Evolutionary conservation across 1,140 invertebrate species (phyloP), one percentile per base, ranked within the genome.

Genomic region (Luehdorfia chinensis): DNA sequence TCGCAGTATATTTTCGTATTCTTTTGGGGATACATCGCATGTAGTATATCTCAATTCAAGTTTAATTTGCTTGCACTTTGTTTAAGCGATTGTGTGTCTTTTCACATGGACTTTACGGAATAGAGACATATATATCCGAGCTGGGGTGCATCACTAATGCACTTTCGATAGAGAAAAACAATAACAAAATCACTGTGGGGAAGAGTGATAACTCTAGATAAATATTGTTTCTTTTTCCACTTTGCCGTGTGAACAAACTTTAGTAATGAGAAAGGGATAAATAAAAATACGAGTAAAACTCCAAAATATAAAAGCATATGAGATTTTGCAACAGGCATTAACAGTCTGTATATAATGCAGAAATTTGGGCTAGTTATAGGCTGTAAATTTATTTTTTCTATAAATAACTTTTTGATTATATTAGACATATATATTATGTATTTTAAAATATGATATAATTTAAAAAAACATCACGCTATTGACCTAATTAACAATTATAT

Each of bases 61-160:
- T 55, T 37, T 59, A 58, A 65, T 74, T 49, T 61, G 32, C 45
- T 47, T 59, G 41, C 37, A 46, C 60, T 66, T 71, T 60, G 45
- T 65, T 67, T 66, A 74, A 51, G 49, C 39, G 18, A 48, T 48
- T 33, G 43, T 56, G 50, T 49, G 50, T 55, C 44, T 53, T 56
- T 61, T 55, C n/a, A n/a, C n/a, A n/a, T n/a, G n/a, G n/a, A n/a
- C n/a, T n/a, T n/a, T n/a, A n/a, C n/a, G 61, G 56, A 48, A 63
- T 59, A 58, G 68, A 55, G 56, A 52, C 52, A 60, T 56, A 50
- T 55, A 59, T 57, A 45, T 50, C 19, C 39, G 48, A 70, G n/a
- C n/a, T n/a, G n/a, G 76, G 74, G 76, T 80, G 72, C 69, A 80
- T 80, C 55, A 45, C 44, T 75, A 61, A 80, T 79, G 62, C 32